A percentile compares a stretch with the other conserved stretches of the same genome.
These are phyloP conservation scores for Hanleya hanleyi DNA, from an alignment of 2,888 invertebrate species.

Conservation along the genomic window DNA sequence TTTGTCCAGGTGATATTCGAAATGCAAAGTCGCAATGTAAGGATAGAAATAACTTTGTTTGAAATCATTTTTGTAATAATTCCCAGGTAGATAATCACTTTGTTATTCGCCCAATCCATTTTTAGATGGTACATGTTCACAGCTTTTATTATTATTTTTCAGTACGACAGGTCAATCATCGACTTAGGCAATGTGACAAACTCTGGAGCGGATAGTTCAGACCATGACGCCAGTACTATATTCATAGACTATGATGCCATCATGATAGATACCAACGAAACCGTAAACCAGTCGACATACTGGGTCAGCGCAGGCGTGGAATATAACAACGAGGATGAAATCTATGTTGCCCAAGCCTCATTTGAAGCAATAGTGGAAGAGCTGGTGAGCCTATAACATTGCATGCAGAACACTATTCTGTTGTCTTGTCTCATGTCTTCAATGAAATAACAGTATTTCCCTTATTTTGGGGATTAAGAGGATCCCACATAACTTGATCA, in stretches of 20 bases:
- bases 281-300: constrained; percentile 45
- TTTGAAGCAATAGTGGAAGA: constrained; percentile 40
- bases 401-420: background rate
- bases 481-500: too few species aligned
- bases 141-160: too few species aligned
- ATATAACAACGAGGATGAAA: constrained; percentile 60
- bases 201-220: constrained; percentile 4
- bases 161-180: constrained; percentile 66
- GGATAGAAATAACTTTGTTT: too few species aligned
- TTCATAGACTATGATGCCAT: constrained; percentile 62
- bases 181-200: constrained; percentile 61
- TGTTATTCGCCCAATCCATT: too few species aligned
- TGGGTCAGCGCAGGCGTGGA: constrained; percentile 72
- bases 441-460: too few species aligned
- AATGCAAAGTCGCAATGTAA: too few species aligned
- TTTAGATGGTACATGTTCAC: too few species aligned
- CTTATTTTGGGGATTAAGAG: too few species aligned
- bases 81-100: too few species aligned
- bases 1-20: too few species aligned
- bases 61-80: too few species aligned
- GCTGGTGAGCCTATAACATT: constrained; percentile 44
- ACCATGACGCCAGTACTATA: constrained; percentile 40
- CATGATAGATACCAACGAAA: constrained; percentile 49
- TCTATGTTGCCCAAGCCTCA: constrained; percentile 70
- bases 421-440: background rate